A percentile compares a stretch with the other conserved stretches of the same genome.
Evolutionary conservation across 1,140 invertebrate genomes (phyloP).

Genomic region (Ceratina calcarata): DNA sequence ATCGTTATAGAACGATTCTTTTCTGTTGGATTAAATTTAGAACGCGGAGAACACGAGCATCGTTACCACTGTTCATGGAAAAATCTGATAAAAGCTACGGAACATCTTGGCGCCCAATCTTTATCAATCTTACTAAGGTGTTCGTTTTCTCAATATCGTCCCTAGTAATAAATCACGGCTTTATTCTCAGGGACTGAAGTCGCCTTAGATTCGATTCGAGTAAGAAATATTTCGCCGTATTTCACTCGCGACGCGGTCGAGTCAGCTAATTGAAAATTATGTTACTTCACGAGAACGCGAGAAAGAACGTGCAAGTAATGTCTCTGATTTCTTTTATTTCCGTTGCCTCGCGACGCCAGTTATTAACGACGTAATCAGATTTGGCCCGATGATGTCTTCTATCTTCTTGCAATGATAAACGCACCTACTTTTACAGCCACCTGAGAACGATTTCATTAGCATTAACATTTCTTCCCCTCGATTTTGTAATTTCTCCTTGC

Average conservation of each 20-base stretch:
- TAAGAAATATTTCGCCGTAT: neutral
- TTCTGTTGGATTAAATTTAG: too few relatives aligned
- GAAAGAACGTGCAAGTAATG: slow-evolving; percentile 18
- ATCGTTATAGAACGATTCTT: too few relatives aligned
- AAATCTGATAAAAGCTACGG: too few relatives aligned
- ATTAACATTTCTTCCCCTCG: too few relatives aligned
- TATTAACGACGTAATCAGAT: slow-evolving; percentile 52
- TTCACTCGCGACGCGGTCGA: slow-evolving; percentile 27
- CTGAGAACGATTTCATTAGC: too few relatives aligned
- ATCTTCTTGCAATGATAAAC: neutral
- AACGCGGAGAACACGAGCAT: too few relatives aligned
- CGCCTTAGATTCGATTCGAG: neutral
- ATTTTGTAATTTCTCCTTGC: too few relatives aligned
- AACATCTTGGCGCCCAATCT: neutral
- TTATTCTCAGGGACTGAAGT: neutral
- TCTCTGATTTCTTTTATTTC: neutral
- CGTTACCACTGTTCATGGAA: too few relatives aligned
- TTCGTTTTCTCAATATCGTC: neutral
- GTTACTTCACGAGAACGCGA: slow-evolving; percentile 4
- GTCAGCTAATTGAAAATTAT: slow-evolving; percentile 56
- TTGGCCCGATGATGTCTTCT: slow-evolving; percentile 21
- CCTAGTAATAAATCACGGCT: neutral
- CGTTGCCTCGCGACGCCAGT: neutral
- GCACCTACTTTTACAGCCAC: too few relatives aligned
- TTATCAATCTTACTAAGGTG: neutral